These are phyloP conservation scores for Slavum lentiscoides DNA, from an alignment of 2,888 invertebrate genomes.

Conservation along the genomic window DNA sequence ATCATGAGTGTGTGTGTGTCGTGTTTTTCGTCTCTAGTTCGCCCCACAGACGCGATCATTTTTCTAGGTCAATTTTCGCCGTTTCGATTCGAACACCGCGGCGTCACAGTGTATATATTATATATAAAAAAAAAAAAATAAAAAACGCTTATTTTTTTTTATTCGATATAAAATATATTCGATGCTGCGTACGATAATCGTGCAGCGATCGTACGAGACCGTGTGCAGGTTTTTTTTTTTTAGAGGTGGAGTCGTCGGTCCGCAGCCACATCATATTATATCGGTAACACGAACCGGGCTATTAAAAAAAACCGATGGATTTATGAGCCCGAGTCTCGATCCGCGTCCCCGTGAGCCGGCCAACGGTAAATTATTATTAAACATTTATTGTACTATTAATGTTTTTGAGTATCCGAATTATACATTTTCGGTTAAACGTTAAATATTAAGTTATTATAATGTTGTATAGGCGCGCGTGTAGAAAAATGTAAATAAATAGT, in stretches of 20 bases:
- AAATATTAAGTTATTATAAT: too few species aligned
- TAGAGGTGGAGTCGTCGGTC: too few species aligned
- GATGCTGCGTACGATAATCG: background rate
- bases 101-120: too few species aligned
- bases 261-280: too few species aligned
- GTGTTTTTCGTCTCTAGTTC: background rate
- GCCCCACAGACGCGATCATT: background rate
- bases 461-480: too few species aligned
- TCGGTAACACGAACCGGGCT: constrained; percentile 9
- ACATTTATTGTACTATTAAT: too few species aligned
- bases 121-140: background rate
- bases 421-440: too few species aligned
- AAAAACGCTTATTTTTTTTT: background rate
- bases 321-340: constrained; percentile 15
- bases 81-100: background rate
- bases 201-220: background rate
- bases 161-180: too few species aligned
- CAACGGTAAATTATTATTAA: constrained; percentile 3
- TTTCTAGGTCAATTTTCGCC: constrained; percentile 1
- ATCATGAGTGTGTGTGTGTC: too few species aligned
- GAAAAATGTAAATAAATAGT: too few species aligned
- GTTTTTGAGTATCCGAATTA: too few species aligned
- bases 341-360: background rate
- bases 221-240: too few species aligned
- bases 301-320: constrained; percentile 15